Evolutionary conservation across 2,888 invertebrate genomes (phyloP), one percentile per base, ranked within the genome.

Genomic region (Neoitamus cyanurus): DNA sequence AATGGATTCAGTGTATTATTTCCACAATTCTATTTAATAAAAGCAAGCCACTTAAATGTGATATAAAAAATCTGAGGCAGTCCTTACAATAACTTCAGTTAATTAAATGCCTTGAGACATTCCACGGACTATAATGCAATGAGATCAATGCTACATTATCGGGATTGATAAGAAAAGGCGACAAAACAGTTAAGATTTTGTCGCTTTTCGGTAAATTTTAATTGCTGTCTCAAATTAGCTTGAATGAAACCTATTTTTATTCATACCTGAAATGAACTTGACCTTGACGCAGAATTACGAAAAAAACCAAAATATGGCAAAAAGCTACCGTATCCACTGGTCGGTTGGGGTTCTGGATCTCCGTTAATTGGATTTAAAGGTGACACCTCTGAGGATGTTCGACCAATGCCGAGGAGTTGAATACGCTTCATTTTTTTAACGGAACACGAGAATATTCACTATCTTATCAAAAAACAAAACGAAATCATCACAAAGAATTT

Each of bases 371-470:
- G 90, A 88, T 91, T 91, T n/a, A 91, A 85, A 4, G 91, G 91
- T 80, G 91, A 91, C 90, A 91, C 88, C 87, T 91, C 91, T 83
- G 91, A 91, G 82, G 88, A 89, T 78, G 91, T 88, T 72, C 90
- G 89, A 25, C 28, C 82, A 69, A 69, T 69, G 15, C 36, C 36
- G n/a, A 68, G 30, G 36, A 68, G 42, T 34, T 82, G 82, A 37
- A 82, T 37, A 36, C 82, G 82, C 11, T 82, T 82, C 82, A 82
- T 82, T 68, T 48, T 31, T 73, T 25, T 2, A 75, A 42, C 20
- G 13, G 9, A 7, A 75, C 34, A 11, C 70, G 42, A 48, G 72
- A 84, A 48, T 82, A 46, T 83, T 9, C n/a, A 83, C 15, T 80
- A 84, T 42, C 83, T 70, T 77, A 83, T 83, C 36, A 70, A 72